Percentiles rank a stretch among this genome's conserved stretches.
Conservation (phyloP, 2,797 vertebrate genomes). For the Manis pentadactyla region DNA sequence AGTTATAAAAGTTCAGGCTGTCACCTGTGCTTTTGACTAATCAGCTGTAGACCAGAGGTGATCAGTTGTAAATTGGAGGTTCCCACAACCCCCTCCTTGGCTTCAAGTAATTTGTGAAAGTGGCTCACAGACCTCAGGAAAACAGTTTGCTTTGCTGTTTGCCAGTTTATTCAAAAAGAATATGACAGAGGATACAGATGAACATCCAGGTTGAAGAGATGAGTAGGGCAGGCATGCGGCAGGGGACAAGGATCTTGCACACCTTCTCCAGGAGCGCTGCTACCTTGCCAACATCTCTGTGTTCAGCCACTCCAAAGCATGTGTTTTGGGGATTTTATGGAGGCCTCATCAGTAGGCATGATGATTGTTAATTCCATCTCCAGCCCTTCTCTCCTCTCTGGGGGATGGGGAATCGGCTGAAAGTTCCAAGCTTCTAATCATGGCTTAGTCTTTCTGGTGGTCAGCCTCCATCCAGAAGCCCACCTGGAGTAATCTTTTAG, state of each 20-base stretch:
- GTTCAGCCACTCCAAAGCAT: background rate
- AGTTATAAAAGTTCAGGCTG: background rate
- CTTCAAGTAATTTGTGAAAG: background rate
- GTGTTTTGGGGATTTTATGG: background rate
- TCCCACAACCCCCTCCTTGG: background rate
- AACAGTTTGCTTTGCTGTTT: background rate
- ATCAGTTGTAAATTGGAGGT: background rate
- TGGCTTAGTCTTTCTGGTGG: background rate
- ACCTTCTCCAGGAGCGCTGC: background rate
- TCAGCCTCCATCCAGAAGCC: background rate
- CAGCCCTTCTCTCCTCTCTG: background rate
- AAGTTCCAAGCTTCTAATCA: background rate
- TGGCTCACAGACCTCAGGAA: background rate
- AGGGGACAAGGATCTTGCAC: background rate
- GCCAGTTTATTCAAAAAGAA: background rate
- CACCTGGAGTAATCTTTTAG: background rate
- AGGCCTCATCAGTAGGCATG: background rate
- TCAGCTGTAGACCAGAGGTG: background rate
- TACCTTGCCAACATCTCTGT: background rate
- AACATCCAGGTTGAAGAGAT: background rate
- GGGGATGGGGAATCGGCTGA: background rate
- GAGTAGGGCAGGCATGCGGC: background rate
- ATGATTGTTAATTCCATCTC: background rate
- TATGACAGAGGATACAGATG: background rate
- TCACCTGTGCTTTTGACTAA: background rate